Conservation (phyloP, 2,888 invertebrate species). For the Cephalotes varians region DNA sequence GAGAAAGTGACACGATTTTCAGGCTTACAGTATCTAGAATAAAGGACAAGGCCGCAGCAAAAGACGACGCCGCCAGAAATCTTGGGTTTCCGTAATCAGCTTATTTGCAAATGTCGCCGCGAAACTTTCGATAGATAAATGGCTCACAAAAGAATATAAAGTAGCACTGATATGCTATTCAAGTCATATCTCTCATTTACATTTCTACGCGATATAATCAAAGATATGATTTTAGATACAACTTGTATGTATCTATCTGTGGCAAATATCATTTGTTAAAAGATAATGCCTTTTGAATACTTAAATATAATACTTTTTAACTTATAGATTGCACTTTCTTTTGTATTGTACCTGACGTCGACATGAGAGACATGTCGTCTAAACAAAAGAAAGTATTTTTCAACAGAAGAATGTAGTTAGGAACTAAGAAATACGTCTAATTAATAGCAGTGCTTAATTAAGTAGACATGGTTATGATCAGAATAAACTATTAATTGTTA, state of each 20-base stretch:
- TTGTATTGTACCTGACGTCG: not conserved
- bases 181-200: not conserved
- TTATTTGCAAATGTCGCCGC: slow-evolving; percentile 10
- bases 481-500: slow-evolving; percentile 19
- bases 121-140: slow-evolving; percentile 14
- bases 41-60: not conserved
- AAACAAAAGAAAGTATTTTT: not conserved
- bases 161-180: not conserved
- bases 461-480: not conserved
- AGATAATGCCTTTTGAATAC: not conserved
- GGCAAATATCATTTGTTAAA: not conserved
- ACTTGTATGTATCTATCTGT: not conserved
- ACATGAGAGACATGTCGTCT: not conserved
- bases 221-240: not conserved
- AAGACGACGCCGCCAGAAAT: slow-evolving; percentile 3
- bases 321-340: not conserved
- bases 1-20: slow-evolving; percentile 32
- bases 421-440: not conserved
- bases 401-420: too few species aligned
- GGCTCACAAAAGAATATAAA: slow-evolving; percentile 25
- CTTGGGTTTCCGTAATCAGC: slow-evolving; percentile 6
- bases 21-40: slow-evolving; percentile 2
- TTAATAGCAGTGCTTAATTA: not conserved
- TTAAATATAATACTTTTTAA: not conserved
- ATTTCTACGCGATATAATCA: not conserved